Evolutionary conservation across 1,140 invertebrate species (phyloP).

Genomic region (Cecropterus lyciades): DNA sequence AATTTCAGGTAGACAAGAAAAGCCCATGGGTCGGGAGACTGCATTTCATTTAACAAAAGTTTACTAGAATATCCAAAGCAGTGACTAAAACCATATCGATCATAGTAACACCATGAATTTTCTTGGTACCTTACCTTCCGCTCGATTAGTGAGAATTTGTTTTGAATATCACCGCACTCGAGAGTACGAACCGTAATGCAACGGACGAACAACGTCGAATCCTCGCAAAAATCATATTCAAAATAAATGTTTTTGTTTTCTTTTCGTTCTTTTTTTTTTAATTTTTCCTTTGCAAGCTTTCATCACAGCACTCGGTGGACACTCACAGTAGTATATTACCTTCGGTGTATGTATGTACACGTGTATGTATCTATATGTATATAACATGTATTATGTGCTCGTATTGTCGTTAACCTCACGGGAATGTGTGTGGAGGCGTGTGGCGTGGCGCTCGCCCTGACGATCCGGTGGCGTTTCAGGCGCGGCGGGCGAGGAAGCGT

Average conservation of each 20-base stretch:
- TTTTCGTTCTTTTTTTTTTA: constrained; percentile 76
- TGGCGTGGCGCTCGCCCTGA: constrained; percentile 35
- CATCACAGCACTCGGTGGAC: constrained; percentile 80
- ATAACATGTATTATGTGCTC: constrained; percentile 57
- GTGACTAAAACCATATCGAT: constrained; percentile 61
- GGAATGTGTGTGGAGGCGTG: constrained; percentile 53
- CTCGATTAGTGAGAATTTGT: constrained; percentile 36
- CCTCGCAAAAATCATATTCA: constrained; percentile 39
- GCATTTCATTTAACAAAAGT: constrained; percentile 76
- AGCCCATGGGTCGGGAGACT: constrained; percentile 78
- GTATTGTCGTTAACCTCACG: constrained; percentile 61
- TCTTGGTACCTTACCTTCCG: constrained; percentile 43
- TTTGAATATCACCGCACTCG: constrained; percentile 24
- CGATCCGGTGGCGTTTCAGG: constrained; percentile 28
- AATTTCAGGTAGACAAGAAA: constrained; percentile 82
- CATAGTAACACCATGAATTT: constrained; percentile 51
- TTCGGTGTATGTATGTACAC: constrained; percentile 53
- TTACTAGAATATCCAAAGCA: constrained; percentile 58
- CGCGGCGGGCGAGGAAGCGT: constrained; percentile 85
- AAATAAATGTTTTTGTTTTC: constrained; percentile 76
- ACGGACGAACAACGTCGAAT: constrained; percentile 17
- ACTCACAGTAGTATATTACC: constrained; percentile 72
- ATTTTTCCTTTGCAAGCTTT: constrained; percentile 76
- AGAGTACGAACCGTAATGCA: constrained; percentile 33
- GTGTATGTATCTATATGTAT: constrained; percentile 56